A percentile compares a stretch with the other conserved stretches of the same genome.
Evolutionary conservation across 1,140 invertebrate species (phyloP).

Genomic region (Chionoecetes opilio): DNA sequence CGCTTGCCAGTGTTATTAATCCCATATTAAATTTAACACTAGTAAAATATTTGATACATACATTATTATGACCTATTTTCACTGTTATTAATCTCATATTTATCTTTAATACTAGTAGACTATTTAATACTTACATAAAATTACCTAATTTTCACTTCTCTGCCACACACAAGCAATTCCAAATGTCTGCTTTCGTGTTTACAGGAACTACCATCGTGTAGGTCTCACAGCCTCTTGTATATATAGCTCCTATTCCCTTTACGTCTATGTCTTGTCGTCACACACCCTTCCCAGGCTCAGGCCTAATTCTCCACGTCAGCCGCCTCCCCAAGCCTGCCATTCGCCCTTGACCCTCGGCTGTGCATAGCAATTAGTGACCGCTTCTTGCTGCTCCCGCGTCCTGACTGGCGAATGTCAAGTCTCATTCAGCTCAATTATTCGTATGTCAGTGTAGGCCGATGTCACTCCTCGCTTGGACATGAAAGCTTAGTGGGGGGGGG

Average conservation of each 20-base stretch:
- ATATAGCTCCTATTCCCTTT: no score
- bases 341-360: constrained; percentile 2
- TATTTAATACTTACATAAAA: no score
- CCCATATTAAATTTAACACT: no score
- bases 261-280: no score
- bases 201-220: background rate
- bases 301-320: no score
- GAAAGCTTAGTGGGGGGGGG: background rate
- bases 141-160: background rate
- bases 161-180: background rate
- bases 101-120: no score
- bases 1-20: no score
- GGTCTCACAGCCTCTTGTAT: background rate
- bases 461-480: background rate
- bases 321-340: background rate
- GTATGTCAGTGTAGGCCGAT: background rate
- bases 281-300: no score
- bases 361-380: background rate
- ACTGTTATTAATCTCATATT: no score
- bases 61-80: no score
- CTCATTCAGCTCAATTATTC: constrained; percentile 13
- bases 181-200: background rate
- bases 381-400: background rate
- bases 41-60: no score
- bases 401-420: background rate